Evolutionary conservation across 2,113 vertebrate genomes (phyloP).

Genomic region (Prinia subflava): DNA sequence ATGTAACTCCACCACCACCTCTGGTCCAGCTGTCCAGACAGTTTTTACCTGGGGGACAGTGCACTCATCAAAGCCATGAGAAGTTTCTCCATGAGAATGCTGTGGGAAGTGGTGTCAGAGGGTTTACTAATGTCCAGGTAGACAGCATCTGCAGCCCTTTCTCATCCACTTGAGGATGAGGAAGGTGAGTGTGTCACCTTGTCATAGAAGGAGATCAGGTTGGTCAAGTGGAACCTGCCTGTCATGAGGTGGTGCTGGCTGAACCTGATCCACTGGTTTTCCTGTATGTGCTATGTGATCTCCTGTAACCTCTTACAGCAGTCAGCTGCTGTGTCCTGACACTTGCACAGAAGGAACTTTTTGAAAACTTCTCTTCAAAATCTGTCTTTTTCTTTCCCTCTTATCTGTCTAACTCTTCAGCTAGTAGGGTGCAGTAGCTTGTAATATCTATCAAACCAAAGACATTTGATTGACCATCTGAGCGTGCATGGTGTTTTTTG

Average conservation of each 20-base stretch:
- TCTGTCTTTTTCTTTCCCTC: neutral
- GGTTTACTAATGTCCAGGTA: neutral
- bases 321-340: neutral
- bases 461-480: neutral
- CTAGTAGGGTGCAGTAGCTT: neutral
- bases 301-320: neutral
- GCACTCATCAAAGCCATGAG: neutral
- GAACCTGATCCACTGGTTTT: neutral
- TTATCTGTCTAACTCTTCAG: neutral
- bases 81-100: neutral
- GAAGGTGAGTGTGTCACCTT: accelerated
- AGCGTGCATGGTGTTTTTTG: neutral
- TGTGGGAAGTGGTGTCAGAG: neutral
- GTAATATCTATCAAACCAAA: neutral
- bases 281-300: neutral
- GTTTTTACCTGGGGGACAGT: accelerated
- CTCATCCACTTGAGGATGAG: too few species aligned
- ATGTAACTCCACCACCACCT: neutral
- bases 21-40: neutral
- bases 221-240: neutral
- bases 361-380: neutral
- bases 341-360: neutral
- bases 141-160: neutral
- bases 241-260: neutral
- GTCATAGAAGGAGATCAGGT: neutral